phyloP scores from a whole-genome alignment of 2,797 vertebrate species.

The Anolis apletophallus region DNA sequence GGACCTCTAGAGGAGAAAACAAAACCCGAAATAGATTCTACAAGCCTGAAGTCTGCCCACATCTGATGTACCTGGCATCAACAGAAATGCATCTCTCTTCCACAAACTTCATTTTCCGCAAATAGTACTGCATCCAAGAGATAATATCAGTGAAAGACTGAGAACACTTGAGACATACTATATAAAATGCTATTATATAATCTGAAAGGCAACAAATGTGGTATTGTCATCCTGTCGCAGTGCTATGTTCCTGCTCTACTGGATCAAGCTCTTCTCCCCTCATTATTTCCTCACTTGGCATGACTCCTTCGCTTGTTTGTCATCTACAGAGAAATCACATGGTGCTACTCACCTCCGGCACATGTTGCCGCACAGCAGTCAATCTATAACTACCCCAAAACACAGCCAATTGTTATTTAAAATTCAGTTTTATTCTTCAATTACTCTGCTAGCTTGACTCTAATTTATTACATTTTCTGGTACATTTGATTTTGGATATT shows the following conservation, averaged over 20 bases:
- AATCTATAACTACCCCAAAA: slow-evolving; percentile 62
- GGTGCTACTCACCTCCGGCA: slow-evolving; percentile 42
- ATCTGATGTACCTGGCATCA: not conserved
- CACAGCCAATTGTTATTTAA: slow-evolving; percentile 59
- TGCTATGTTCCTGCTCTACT: slow-evolving; percentile 37
- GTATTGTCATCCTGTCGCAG: slow-evolving; percentile 35
- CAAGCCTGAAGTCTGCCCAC: not conserved
- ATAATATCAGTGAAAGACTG: not conserved
- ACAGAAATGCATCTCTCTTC: not conserved
- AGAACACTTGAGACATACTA: not conserved
- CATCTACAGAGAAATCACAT: slow-evolving; percentile 66
- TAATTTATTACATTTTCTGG: slow-evolving; percentile 76
- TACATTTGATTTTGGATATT: slow-evolving; percentile 74
- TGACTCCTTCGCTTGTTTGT: slow-evolving; percentile 50
- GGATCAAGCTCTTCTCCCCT: slow-evolving; percentile 44
- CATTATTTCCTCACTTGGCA: slow-evolving; percentile 57
- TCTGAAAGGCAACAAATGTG: not conserved
- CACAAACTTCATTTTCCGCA: not conserved
- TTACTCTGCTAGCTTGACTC: slow-evolving; percentile 61
- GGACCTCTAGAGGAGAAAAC: too few species aligned
- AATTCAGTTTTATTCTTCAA: slow-evolving; percentile 74
- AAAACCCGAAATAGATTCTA: not conserved
- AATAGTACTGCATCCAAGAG: not conserved
- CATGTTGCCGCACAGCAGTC: slow-evolving; percentile 68
- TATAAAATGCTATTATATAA: not conserved